Evolutionary conservation across 2,113 vertebrate species (phyloP), one percentile per base, ranked within the genome.

Genomic region (Terrapene triunguis): DNA sequence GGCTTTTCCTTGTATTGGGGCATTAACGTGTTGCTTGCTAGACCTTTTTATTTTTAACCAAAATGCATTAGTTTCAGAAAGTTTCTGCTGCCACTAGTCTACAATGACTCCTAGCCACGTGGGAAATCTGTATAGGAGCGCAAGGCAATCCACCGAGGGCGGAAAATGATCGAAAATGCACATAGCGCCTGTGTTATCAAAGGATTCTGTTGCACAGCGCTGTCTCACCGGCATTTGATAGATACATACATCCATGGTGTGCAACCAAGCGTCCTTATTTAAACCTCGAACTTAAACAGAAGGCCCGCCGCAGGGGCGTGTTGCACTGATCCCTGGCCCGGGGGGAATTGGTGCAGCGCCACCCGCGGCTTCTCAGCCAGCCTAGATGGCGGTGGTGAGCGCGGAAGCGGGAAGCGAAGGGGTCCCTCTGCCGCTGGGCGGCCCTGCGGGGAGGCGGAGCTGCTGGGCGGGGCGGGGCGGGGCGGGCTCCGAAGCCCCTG

Each of bases 391-490:
- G 35, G 7, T 69, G 72, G 29, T 6, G 32, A 32, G 8, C 14
- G 62, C 62, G 0, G 42, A 14, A 27, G 55, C 38, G 10, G 53
- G n/a, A 54, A 17, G 42, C 21, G 53, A 13, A 27, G 25, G 21
- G 51, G 51, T 6, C 51, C 51, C 19, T 21, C 3, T 76, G 83
- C 2, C 53, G 83, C 57, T 38, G 88, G 96, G 97, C 98, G 3
- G 95, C 94, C 4, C 94, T 93, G 12, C 98, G 97, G 98, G 92
- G 98, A 5, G 51, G 25, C 0, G 9, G 21, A 4, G 76, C 50
- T 88, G 92, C 48, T 95, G 83, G 16, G 21, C 47, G 7, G 83
- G 44, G 50, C 13, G 47, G 83, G 16, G 21, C 47, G 7, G 83
- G 44, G 50, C 13, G 47, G 21, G 6, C 3, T n/a, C n/a, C 29